Evolutionary conservation across 2,888 invertebrate genomes (phyloP), one percentile per base, ranked within the genome.

Genomic region (Clanis bilineata): DNA sequence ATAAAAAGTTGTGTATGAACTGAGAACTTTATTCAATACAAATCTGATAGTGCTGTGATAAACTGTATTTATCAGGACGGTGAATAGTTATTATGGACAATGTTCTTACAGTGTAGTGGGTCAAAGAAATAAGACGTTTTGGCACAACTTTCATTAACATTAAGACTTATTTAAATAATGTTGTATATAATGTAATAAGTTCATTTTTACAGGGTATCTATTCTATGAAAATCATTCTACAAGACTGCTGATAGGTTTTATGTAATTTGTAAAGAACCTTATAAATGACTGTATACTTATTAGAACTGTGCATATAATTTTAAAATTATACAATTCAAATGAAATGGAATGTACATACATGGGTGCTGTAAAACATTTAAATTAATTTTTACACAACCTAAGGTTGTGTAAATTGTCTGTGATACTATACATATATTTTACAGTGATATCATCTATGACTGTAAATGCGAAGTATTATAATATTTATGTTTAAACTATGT

Each of bases 21-120:
- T 88, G 83, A 88, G 89, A 89, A 92, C 91, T 91, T 91, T 90
- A 86, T 91, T 91, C 77, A 81, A 79, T 86, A 72, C 80, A 79
- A 82, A 75, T 79, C 66, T 76, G 80, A 88, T 90, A 88, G 83
- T 87, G 91, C 90, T 89, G 80, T 81, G 83, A 85, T 61, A 43
- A 56, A 60, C 58, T 51, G 1, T 58, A 41, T 18, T 28, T 58
- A 68, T 65, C 70, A 74, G 74, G 71, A 76, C 73, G 56, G 66
- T 70, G 74, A 70, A 76, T 74, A 58, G 65, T 69, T 59, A 32
- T 51, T 28, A 58, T 43, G 43, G 55, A 58, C 51, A 54, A 57
- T 59, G 18, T 25, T 47, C 10, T 58, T 47, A 45, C 38, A 51
- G 62, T 61, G 66, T 57, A 59, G 67, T 66, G 66, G 58, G 58